Evolutionary conservation across 2,888 invertebrate genomes (phyloP), one percentile per base, ranked within the genome.

Genomic region (Leptogaster cylindrica): DNA sequence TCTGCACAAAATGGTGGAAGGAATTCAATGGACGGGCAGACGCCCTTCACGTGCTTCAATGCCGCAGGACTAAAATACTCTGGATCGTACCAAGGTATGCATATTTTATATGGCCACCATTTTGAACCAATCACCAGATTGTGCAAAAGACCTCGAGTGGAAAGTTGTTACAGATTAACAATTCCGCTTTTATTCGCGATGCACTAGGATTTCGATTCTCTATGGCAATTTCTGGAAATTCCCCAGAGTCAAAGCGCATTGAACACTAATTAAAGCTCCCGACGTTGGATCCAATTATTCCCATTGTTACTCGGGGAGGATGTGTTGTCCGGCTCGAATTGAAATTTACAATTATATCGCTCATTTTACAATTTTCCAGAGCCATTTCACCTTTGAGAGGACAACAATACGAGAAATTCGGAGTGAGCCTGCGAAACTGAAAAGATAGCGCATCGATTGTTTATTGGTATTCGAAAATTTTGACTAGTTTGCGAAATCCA

Each of bases 261-360:
- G 41, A 41, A 41, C 41, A 41, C 41, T 41, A 41, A 41, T 41
- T 41, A 41, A 41, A 41, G 41, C 41, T 41, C 6, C 41, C 41
- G 41, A 6, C 18, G 41, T 41, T 18, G 41, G 18, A 41, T 41
- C 41, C 41, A 41, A 41, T 41, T 41, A 41, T 18, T 12, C 16
- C 5, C 41, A n/a, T 41, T n/a, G 41, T 41, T 10, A 4, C 10
- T 39, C 16, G 31, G 31, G 6, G 31, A 10, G 10, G 31, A 31
- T 31, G 10, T 10, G 10, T 10, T n/a, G 18, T 16, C 12, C 16
- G 6, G 16, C 18, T 10, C 4, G 41, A 41, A 41, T 41, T 41
- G 41, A 41, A 41, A 41, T 41, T 41, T 41, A 41, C 41, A 41
- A 41, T 41, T 41, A 41, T 41, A 41, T 41, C 41, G 16, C 41